Conservation (phyloP, 2,113 vertebrate species). For the Daboia siamensis region DNA sequence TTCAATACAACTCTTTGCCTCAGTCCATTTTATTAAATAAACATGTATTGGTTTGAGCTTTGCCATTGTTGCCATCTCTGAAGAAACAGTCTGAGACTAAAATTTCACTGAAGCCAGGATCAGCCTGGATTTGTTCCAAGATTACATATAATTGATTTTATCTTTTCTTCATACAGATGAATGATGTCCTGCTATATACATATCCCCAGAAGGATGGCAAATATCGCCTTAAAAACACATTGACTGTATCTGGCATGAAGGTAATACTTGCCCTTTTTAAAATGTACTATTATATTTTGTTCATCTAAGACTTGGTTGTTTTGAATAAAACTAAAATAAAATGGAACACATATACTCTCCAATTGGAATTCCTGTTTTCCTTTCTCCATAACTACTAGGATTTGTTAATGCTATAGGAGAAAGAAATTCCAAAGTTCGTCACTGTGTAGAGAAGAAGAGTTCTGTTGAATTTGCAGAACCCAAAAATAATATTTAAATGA, state of each 20-base stretch:
- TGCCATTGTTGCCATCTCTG: background rate
- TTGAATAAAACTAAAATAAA: background rate
- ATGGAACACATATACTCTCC: slow-evolving; percentile 3
- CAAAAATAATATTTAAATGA: background rate
- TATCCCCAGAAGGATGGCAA: slow-evolving; percentile 95
- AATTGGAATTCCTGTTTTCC: background rate
- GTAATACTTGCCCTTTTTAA: slow-evolving; percentile 61
- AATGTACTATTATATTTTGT: slow-evolving; percentile 11
- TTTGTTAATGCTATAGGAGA: background rate
- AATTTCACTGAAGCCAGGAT: background rate
- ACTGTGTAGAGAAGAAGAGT: background rate
- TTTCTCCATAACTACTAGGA: background rate
- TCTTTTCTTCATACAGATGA: slow-evolving; percentile 81
- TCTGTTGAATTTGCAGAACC: background rate
- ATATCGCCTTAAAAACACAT: slow-evolving; percentile 88
- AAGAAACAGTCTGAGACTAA: background rate
- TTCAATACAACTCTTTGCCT: background rate
- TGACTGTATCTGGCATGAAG: slow-evolving; percentile 86
- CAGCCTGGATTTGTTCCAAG: background rate
- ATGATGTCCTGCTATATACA: slow-evolving; percentile 91
- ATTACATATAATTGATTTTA: slow-evolving; percentile 43
- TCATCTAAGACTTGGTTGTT: background rate
- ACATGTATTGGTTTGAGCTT: background rate
- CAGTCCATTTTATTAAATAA: background rate
- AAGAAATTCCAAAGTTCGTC: background rate